These are phyloP conservation scores for Cactoblastis cactorum DNA, from an alignment of 2,888 invertebrate species.

Conservation along the genomic window DNA sequence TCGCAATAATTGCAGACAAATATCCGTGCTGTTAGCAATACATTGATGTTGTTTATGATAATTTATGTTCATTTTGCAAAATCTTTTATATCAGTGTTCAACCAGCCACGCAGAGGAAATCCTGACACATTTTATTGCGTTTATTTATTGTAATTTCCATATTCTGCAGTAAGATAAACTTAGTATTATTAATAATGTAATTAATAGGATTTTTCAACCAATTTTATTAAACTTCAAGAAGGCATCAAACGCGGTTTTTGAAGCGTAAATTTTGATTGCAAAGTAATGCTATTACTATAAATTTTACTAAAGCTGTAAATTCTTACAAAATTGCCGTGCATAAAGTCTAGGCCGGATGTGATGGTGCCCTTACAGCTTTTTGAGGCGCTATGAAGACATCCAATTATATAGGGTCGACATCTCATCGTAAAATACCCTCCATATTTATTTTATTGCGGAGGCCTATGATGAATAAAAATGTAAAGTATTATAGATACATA, in stretches of 20 bases:
- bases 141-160: not conserved
- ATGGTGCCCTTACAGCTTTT: not conserved
- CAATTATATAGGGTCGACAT: constrained; percentile 3
- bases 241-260: no score
- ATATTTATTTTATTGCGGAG: not conserved
- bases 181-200: no score
- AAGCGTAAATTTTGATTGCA: not conserved
- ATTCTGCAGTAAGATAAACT: not conserved
- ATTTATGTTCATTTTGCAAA: not conserved
- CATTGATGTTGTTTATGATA: constrained; percentile 34
- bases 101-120: not conserved
- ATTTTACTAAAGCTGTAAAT: constrained; percentile 6
- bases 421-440: constrained; percentile 9
- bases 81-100: not conserved
- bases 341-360: constrained; percentile 1
- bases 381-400: constrained; percentile 1
- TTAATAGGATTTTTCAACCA: no score
- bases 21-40: constrained; percentile 25
- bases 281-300: not conserved
- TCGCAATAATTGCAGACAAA: constrained; percentile 22
- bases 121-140: not conserved
- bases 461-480: not conserved
- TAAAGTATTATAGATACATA: not conserved
- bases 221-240: no score
- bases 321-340: not conserved